Conservation (phyloP, 2,797 vertebrate genomes). For the Amniataba percoides region DNA sequence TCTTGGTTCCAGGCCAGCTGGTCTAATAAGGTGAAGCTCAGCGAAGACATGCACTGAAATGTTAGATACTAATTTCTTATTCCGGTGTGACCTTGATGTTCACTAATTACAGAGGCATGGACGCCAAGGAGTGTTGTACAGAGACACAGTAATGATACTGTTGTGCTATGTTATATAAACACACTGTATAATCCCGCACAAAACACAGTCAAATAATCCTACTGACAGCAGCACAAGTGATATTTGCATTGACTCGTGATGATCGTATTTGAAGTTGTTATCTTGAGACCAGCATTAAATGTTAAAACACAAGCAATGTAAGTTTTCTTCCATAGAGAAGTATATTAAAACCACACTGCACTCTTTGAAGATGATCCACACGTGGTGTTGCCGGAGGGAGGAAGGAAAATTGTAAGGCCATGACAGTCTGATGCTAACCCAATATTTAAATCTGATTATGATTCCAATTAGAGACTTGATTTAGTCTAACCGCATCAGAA, state of each 20-base stretch:
- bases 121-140: conserved; percentile 11
- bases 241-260: conserved; percentile 1
- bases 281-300: conserved; percentile 21
- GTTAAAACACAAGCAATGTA: background rate
- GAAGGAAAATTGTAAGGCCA: conserved; percentile 42
- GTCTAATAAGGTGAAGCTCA: conserved; percentile 38
- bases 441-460: conserved; percentile 66
- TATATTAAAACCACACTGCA: conserved; percentile 40
- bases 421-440: conserved; percentile 45
- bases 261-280: conserved; percentile 1
- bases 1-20: conserved; percentile 33
- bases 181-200: conserved; percentile 3
- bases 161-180: conserved; percentile 1
- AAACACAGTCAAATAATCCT: background rate
- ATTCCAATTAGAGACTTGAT: conserved; percentile 66
- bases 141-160: background rate
- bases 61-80: conserved; percentile 17
- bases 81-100: conserved; percentile 34
- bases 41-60: conserved; percentile 46
- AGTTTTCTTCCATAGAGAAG: conserved; percentile 13
- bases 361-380: conserved; percentile 60
- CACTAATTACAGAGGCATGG: conserved; percentile 37
- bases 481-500: conserved; percentile 59
- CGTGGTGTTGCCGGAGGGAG: conserved; percentile 39
- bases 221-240: background rate